These are phyloP conservation scores for Limonius californicus DNA, from an alignment of 1,140 invertebrate species.

Conservation along the genomic window DNA sequence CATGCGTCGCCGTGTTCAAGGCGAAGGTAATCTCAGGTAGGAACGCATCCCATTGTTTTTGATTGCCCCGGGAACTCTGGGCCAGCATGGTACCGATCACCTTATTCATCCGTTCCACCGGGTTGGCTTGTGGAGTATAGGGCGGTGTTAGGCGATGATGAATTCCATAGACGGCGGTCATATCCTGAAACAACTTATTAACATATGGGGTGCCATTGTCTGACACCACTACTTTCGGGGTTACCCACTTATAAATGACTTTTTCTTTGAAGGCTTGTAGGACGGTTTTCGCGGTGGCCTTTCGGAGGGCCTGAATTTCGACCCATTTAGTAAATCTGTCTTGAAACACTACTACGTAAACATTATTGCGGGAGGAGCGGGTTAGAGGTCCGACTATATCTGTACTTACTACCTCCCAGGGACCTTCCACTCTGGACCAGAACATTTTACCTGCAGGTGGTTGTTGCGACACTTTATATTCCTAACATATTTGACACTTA, in stretches of 20 bases:
- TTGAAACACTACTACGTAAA: constrained; percentile 40
- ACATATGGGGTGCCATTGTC: constrained; percentile 48
- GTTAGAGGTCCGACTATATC: too few relatives aligned
- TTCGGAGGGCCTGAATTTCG: constrained; percentile 26
- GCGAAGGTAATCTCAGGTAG: constrained; percentile 21
- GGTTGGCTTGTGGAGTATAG: constrained; percentile 47
- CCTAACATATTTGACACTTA: too few relatives aligned
- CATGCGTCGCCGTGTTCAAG: constrained; percentile 5
- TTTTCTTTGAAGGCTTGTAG: constrained; percentile 37
- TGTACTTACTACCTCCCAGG: constrained; percentile 20
- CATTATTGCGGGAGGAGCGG: constrained; percentile 25
- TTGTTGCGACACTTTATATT: too few relatives aligned
- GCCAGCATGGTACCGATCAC: constrained; percentile 43
- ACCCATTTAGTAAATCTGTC: constrained; percentile 31
- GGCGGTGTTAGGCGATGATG: constrained; percentile 33
- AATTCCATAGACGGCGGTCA: constrained; percentile 20
- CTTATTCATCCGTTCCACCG: constrained; percentile 45
- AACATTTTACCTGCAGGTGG: too few relatives aligned
- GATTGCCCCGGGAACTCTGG: constrained; percentile 40
- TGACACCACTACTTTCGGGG: constrained; percentile 38
- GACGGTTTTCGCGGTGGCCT: too few relatives aligned
- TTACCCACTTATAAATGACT: constrained; percentile 37
- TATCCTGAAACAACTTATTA: not conserved
- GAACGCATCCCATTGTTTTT: constrained; percentile 43
- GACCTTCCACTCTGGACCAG: not conserved